Base-by-base conservation (phyloP, 2,113 vertebrate species). In the Coptodon rendalli region DNA sequence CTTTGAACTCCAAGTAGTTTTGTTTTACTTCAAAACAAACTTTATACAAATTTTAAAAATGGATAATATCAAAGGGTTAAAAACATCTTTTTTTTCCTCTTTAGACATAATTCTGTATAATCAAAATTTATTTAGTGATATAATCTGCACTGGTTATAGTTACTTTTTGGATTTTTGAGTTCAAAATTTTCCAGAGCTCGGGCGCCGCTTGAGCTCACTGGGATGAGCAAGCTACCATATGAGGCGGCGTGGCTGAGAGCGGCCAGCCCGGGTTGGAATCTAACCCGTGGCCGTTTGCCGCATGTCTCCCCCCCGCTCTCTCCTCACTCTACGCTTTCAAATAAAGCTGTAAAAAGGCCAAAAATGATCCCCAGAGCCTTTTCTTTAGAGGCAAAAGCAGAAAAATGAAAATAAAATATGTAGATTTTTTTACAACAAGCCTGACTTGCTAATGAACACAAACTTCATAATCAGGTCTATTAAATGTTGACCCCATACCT, bases 241-340 rank as follows among this genome's bases (percentile, higher is more conserved):
- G 56, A 29, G 24, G 24, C 54, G 0, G 4, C 0, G 24, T 57
- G 54, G 54, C 24, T 57, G 24, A 29, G 56, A 29, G 24, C 4
- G 1, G 24, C 4, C 6, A 4, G 4, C 54, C 54, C 4, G 4
- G 22, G 12, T 27, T 56, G 6, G 1, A 56, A 3, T 56, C 54
- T 0, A 13, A 29, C 24, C 7, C 0, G 56, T 1, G 56, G 54
- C 7, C 24, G 12, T 57, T 57, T 57, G 54, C 24, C 6, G 0
- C 56, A 16, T 1, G 12, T 2, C 4, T 2, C 6, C 1, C 4
- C 52, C 9, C 19, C 4, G 0, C 54, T 29, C 1, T 14, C 24
- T 57, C 0, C 4, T 29, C 24, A 3, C 24, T 57, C 13, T 57
- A 29, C 24, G 24, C 24, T 9, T 59, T 59, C 56, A 59, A 59